phyloP scores from a whole-genome alignment of 1,140 invertebrate species.

The Drosophila nannoptera region DNA sequence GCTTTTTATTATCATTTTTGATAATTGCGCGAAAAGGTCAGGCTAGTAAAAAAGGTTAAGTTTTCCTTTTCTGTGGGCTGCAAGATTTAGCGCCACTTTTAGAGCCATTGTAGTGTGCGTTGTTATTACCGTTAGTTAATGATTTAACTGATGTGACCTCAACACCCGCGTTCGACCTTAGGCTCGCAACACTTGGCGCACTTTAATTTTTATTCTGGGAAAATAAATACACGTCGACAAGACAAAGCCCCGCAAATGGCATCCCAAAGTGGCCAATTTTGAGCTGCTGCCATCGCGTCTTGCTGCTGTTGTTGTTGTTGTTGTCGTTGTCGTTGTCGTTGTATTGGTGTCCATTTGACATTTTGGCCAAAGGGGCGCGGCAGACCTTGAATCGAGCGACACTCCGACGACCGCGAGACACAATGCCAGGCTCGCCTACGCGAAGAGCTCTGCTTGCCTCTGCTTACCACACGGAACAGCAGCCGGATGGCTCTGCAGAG shows the following conservation, averaged over 20 bases:
- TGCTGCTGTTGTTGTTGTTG: background rate
- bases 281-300: no score
- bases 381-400: slow-evolving; percentile 59
- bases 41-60: slow-evolving; percentile 46
- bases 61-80: slow-evolving; percentile 22
- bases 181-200: slow-evolving; percentile 41
- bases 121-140: slow-evolving; percentile 30
- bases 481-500: slow-evolving; percentile 2
- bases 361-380: slow-evolving; percentile 61
- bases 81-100: slow-evolving; percentile 43
- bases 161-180: slow-evolving; percentile 66
- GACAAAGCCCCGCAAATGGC: slow-evolving; percentile 14
- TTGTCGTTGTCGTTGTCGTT: background rate
- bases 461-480: slow-evolving; percentile 48
- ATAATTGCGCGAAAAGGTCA: slow-evolving; percentile 74
- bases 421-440: slow-evolving; percentile 47
- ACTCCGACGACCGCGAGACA: slow-evolving; percentile 28
- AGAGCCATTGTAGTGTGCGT: slow-evolving; percentile 18
- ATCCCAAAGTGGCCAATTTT: slow-evolving; percentile 17
- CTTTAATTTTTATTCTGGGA: slow-evolving; percentile 61
- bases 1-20: slow-evolving; percentile 51
- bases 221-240: slow-evolving; percentile 33
- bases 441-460: slow-evolving; percentile 18
- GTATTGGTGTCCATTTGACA: slow-evolving; percentile 54
- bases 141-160: slow-evolving; percentile 37